These are phyloP conservation scores for Cetonia aurata DNA, from an alignment of 2,888 invertebrate genomes.

Conservation along the genomic window DNA sequence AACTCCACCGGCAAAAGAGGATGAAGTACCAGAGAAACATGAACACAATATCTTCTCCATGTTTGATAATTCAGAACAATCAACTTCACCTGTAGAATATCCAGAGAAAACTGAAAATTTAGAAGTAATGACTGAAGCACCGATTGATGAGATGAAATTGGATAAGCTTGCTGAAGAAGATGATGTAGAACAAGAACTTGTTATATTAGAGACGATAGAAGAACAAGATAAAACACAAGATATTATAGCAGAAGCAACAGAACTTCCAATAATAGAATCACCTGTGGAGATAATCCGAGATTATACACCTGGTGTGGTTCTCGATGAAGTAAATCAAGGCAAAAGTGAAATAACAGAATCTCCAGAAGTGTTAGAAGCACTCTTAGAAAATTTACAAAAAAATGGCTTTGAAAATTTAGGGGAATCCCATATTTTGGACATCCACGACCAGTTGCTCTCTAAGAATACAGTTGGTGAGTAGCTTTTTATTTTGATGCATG, in stretches of 20 bases:
- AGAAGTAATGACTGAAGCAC: neutral
- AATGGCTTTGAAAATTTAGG: neutral
- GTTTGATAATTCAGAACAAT: neutral
- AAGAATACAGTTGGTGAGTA: slow-evolving; percentile 36
- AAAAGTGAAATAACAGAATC: neutral
- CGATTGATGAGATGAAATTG: neutral
- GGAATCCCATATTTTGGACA: slow-evolving; percentile 10
- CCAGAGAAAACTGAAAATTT: neutral
- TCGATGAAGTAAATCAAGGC: neutral
- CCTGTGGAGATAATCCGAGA: slow-evolving; percentile 21
- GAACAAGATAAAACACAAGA: neutral
- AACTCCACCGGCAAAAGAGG: too few species aligned
- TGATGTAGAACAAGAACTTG: neutral
- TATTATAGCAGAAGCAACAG: neutral
- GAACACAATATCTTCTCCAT: slow-evolving; percentile 9
- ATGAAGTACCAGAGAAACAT: slow-evolving; percentile 6
- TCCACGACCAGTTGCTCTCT: slow-evolving; percentile 20
- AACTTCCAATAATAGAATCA: neutral
- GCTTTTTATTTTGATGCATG: neutral
- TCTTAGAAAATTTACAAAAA: neutral
- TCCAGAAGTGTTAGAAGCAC: neutral
- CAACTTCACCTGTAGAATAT: neutral
- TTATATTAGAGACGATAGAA: neutral
- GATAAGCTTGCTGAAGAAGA: neutral
- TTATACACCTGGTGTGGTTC: slow-evolving; percentile 23